phyloP scores from a whole-genome alignment of 2,888 invertebrate genomes.

The Heliconius sara region DNA sequence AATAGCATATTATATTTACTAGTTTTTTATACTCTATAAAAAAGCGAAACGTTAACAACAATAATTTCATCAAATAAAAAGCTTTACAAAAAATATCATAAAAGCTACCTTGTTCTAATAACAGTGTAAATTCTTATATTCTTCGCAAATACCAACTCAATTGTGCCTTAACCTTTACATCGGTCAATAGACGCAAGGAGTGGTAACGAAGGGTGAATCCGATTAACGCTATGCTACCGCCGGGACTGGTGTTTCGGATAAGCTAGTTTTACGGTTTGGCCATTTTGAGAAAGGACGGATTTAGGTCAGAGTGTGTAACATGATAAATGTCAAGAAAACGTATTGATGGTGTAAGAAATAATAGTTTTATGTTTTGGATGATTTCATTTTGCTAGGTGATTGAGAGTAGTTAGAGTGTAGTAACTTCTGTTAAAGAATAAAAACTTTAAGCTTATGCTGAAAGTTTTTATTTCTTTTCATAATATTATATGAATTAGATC shows the following conservation, averaged over 20 bases:
- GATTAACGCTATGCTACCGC: constrained; percentile 49
- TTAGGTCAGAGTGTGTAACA: constrained; percentile 38
- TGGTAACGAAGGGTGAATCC: constrained; percentile 49
- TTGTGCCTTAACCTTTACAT: constrained; percentile 52
- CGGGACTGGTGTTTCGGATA: constrained; percentile 39
- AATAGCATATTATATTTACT: not conserved
- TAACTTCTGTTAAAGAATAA: not conserved
- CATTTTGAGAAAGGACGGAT: constrained; percentile 34
- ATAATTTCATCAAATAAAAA: not conserved
- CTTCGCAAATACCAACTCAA: constrained; percentile 52
- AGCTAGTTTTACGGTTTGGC: constrained; percentile 33
- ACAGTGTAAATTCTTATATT: constrained; percentile 4
- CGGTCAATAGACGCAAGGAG: constrained; percentile 43
- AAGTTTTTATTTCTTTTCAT: not conserved
- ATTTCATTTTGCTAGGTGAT: not conserved
- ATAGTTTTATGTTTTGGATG: not conserved
- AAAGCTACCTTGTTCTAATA: not conserved
- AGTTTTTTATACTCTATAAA: not conserved
- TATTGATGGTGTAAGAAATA: constrained; percentile 22
- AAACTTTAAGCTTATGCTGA: no score
- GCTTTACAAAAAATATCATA: not conserved
- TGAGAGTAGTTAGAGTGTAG: not conserved
- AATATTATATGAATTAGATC: no score
- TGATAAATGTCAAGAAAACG: constrained; percentile 36
- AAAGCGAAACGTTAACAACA: not conserved